These are phyloP conservation scores for Sebastes variabilis DNA, from an alignment of 2,797 vertebrate genomes.

Conservation along the genomic window DNA sequence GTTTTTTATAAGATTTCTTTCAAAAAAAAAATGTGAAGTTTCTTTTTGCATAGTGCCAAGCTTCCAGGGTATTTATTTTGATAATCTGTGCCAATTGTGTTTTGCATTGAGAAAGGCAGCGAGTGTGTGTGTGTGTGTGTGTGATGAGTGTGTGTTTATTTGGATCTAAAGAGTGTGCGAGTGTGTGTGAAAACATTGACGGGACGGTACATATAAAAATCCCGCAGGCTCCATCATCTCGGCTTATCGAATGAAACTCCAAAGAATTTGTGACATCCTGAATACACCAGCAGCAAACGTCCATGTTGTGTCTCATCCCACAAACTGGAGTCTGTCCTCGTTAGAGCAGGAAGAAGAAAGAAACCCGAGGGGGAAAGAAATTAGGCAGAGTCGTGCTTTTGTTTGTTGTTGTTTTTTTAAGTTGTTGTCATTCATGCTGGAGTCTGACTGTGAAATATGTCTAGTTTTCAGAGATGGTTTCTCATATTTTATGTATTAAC, in stretches of 20 bases:
- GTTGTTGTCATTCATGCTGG: constrained; percentile 37
- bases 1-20: constrained; percentile 80
- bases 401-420: background rate
- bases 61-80: constrained; percentile 84
- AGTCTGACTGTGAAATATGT: constrained; percentile 59
- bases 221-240: constrained; percentile 61
- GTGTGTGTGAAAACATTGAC: constrained; percentile 18
- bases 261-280: constrained; percentile 82
- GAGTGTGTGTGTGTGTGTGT: background rate
- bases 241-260: constrained; percentile 77
- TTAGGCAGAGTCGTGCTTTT: constrained; percentile 9
- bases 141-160: background rate
- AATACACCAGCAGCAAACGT: constrained; percentile 87
- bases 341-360: constrained; percentile 17
- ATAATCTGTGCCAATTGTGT: constrained; percentile 81
- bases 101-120: constrained; percentile 54
- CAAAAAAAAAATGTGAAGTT: constrained; percentile 63
- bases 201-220: constrained; percentile 15
- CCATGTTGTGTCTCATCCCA: constrained; percentile 56
- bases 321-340: constrained; percentile 39
- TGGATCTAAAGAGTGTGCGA: constrained; percentile 5
- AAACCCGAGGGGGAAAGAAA: constrained; percentile 16
- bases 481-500: constrained; percentile 55
- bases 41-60: constrained; percentile 79
- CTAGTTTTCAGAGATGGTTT: constrained; percentile 50